phyloP scores from a whole-genome alignment of 2,113 vertebrate species.

The Cacatua alba region DNA sequence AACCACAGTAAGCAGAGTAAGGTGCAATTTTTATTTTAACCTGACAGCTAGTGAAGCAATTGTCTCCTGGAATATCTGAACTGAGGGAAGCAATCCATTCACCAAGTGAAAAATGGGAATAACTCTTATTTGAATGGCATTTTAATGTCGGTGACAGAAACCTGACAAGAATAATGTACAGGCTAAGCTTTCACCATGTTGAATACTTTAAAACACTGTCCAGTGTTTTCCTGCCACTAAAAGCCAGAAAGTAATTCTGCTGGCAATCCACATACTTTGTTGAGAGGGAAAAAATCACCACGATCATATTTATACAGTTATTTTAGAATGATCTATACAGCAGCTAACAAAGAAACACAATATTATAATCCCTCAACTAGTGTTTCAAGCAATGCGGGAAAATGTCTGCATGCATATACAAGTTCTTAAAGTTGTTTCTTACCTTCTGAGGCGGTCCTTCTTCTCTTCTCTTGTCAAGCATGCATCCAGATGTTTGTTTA shows the following conservation, averaged over 20 bases:
- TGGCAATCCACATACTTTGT: neutral
- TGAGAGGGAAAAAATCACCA: neutral
- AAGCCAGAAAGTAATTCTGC: neutral
- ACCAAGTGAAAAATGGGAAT: neutral
- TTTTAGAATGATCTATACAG: neutral
- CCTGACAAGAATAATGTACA: accelerated
- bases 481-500: slow-evolving; percentile 91
- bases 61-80: neutral
- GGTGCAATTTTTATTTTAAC: neutral
- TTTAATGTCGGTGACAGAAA: neutral
- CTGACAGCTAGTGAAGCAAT: neutral
- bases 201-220: neutral
- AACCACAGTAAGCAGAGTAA: neutral
- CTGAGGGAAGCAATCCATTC: neutral
- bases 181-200: neutral
- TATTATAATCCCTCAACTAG: accelerated
- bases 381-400: neutral
- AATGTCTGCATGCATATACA: accelerated
- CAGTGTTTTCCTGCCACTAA: neutral
- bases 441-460: slow-evolving; percentile 92
- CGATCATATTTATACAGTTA: neutral
- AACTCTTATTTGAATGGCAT: neutral
- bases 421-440: neutral
- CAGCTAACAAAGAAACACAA: neutral
- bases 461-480: slow-evolving; percentile 88